Evolutionary conservation across 1,140 invertebrate genomes (phyloP).

Genomic region (Paraescarpia echinospica): DNA sequence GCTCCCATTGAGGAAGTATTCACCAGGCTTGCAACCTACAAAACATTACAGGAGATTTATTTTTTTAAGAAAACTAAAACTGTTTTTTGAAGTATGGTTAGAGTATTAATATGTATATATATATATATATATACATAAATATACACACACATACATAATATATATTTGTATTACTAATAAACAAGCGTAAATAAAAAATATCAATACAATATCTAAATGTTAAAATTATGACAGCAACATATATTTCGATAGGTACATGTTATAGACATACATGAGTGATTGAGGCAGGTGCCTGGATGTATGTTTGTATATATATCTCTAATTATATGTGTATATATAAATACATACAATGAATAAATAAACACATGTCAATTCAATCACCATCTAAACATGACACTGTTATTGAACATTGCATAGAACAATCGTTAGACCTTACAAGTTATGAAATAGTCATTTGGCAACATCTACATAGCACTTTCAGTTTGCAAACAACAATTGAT

Average conservation of each 20-base stretch:
- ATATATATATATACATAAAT: background rate
- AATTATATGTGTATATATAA: no score
- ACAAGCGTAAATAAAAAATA: no score
- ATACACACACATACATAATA: no score
- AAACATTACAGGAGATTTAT: background rate
- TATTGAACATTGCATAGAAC: background rate
- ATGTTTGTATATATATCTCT: background rate
- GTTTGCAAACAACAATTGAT: no score
- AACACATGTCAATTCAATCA: background rate
- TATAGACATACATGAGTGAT: no score
- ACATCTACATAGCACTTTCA: no score
- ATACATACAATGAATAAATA: background rate
- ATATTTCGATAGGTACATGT: no score
- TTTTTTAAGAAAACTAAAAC: background rate
- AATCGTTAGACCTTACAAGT: background rate
- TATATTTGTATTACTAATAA: no score
- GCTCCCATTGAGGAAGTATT: background rate
- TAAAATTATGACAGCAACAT: no score
- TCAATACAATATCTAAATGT: no score
- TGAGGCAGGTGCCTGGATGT: background rate
- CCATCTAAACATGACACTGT: background rate
- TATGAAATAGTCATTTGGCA: background rate
- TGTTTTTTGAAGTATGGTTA: background rate
- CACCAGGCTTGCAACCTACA: background rate
- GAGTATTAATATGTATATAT: background rate